Base-by-base conservation (phyloP, 64 coral and sea anemone genomes). In the Montipora sp. region DNA sequence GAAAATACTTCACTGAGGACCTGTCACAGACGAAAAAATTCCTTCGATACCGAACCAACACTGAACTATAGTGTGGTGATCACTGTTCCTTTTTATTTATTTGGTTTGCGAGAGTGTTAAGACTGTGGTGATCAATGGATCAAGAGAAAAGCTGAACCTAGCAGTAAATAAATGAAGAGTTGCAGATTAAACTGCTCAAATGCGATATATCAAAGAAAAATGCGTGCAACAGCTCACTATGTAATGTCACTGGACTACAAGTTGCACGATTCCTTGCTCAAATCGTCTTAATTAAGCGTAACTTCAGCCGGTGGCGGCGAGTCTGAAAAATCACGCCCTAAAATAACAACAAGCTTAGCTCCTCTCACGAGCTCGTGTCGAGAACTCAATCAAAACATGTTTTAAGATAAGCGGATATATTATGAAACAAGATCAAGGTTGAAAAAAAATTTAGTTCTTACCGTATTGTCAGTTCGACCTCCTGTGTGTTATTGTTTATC, bases 401-500 rank as follows among this genome's bases (percentile, higher is more conserved):
- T 10, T 45, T 19, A 78, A 49, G 46, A 78, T 78, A 85, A 67
- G 44, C 82, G 65, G 48, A 45, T 68, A 85, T 85, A 72, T 85
- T 85, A 49, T 85, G 82, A 71, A 71, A 85, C 16, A 85, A 69
- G 65, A 72, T 68, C 14, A 71, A 85, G n/a, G 82, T 46, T 5
- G 47, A 3, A 47, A 18, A 77, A 19, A n/a, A 85, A 85, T 85
- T 71, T 49, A 5, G 82, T 71, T 48, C 24, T 71, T 48, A 70
- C 44, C 15, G 46, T 47, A 50, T 82, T 82, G 80, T 63, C 58
- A 27, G 24, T 16, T 63, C 13, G 82, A 85, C 82, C 82, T 50
- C 82, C 82, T 70, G 63, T 49, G 63, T 15, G 82, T 48, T 48
- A 71, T 85, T 85, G 82, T 85, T 85, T 85, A 72, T 22, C 65